Evolutionary conservation across 2,888 invertebrate species (phyloP), one percentile per base, ranked within the genome.

Genomic region (Chymomyza procnemis): DNA sequence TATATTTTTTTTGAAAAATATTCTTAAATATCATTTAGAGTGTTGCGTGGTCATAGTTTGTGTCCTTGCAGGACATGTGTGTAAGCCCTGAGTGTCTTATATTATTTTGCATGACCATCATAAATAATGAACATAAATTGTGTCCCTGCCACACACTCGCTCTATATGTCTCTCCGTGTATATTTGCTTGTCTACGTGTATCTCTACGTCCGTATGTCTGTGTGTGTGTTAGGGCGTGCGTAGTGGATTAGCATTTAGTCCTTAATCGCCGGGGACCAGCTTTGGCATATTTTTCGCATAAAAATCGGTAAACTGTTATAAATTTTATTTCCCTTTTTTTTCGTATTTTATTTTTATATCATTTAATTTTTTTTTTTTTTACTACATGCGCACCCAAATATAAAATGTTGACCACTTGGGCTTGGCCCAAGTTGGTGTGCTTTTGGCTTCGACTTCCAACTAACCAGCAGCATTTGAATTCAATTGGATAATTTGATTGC

Each of bases 61-160:
- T 41, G 14, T 58, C 26, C 21, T 26, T 16, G 16, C 58, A 14
- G 34, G 19, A 30, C 58, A 41, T 41, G 34, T 41, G 34, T 34
- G 34, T 34, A 34, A 34, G 34, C 34, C 26, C 3, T 26, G 30
- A 57, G 22, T 56, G 64, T 70, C 71, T 67, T 67, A 66, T 67
- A 64, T 66, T 62, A 64, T 61, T n/a, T 62, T 61, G 59, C 61
- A 57, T 30, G 66, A 41, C 67, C 71, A 66, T 64, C 73, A 76
- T 71, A 76, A 74, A 78, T 75, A 83, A 80, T 78, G 70, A 70
- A 70, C 64, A 75, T 67, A 74, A 85, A 78, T 74, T 64, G 65
- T 65, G 65, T 65, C 60, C 56, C 62, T 54, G 48, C 52, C 48
- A 21, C 34, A 12, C 34, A 12, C 12, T 41, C 9, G 4, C 34